Conservation (phyloP, 2,888 invertebrate species). For the Nipponacmea schrenckii region DNA sequence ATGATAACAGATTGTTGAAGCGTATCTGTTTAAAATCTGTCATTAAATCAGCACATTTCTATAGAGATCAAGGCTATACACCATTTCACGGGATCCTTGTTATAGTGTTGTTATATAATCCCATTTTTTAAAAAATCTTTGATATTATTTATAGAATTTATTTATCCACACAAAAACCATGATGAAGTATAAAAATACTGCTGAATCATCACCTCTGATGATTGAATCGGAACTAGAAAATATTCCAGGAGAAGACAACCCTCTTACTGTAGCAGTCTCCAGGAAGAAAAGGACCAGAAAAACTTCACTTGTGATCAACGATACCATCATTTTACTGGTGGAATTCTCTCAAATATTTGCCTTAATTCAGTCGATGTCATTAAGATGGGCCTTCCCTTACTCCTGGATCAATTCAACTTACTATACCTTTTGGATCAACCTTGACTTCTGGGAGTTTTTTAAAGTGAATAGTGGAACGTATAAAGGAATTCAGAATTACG, state of each 20-base stretch:
- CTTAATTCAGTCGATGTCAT: slow-evolving; percentile 57
- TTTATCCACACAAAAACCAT: too few species aligned
- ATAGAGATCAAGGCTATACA: too few species aligned
- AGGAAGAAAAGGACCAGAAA: slow-evolving; percentile 41
- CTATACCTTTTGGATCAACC: slow-evolving; percentile 55
- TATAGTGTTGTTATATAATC: too few species aligned
- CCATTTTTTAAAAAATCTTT: too few species aligned
- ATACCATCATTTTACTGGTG: slow-evolving; percentile 47
- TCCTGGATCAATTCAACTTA: slow-evolving; percentile 46
- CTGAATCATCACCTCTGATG: slow-evolving; percentile 10
- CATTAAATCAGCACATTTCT: too few species aligned
- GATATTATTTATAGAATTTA: too few species aligned
- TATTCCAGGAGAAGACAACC: not conserved
- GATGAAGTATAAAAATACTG: not conserved
- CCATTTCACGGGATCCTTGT: too few species aligned
- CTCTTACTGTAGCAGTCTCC: slow-evolving; percentile 11
- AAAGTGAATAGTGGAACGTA: slow-evolving; percentile 51
- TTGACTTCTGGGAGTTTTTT: slow-evolving; percentile 60
- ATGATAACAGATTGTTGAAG: too few species aligned
- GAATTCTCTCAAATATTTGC: slow-evolving; percentile 59
- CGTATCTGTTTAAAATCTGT: too few species aligned
- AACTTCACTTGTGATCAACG: slow-evolving; percentile 52
- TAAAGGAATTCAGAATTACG: slow-evolving; percentile 46
- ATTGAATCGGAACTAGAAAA: not conserved
- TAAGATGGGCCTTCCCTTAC: slow-evolving; percentile 59